Conservation (phyloP, 2,888 invertebrate genomes). For the Aplocera efformata region DNA sequence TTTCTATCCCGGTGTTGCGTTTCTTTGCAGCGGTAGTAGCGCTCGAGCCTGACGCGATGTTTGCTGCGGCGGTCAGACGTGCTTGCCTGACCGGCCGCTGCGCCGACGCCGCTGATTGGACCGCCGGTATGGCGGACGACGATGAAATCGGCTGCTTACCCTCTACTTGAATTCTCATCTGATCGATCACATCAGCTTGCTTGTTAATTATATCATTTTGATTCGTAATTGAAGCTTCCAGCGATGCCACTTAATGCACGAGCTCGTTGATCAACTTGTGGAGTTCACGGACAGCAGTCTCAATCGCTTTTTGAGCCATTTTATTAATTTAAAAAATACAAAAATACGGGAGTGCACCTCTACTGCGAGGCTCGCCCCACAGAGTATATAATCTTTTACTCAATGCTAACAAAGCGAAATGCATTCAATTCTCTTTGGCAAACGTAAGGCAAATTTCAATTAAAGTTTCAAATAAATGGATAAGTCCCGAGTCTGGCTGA, state of each 20-base stretch:
- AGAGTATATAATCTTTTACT: no score
- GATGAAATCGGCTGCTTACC: not conserved
- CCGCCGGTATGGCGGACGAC: not conserved
- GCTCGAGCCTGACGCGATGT: constrained; percentile 1
- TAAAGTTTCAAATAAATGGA: no score
- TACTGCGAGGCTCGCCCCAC: no score
- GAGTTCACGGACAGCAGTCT: constrained; percentile 1
- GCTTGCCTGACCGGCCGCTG: constrained; percentile 4
- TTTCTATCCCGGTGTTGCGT: not conserved
- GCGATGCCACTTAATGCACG: not conserved
- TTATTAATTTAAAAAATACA: not conserved
- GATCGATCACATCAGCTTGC: not conserved
- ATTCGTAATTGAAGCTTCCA: not conserved
- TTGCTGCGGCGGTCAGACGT: not conserved
- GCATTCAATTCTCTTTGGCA: no score
- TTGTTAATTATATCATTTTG: constrained; percentile 1
- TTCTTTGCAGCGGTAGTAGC: constrained; percentile 1
- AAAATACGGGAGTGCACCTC: not conserved
- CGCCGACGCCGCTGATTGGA: not conserved
- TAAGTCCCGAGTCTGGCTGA: no score
- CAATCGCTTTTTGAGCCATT: constrained; percentile 1
- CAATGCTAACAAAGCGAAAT: no score
- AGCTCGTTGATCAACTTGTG: not conserved
- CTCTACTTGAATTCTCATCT: constrained; percentile 1
- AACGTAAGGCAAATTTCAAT: no score